Evolutionary conservation across 1,140 invertebrate species (phyloP).

Genomic region (Drosophila nigrodunni): DNA sequence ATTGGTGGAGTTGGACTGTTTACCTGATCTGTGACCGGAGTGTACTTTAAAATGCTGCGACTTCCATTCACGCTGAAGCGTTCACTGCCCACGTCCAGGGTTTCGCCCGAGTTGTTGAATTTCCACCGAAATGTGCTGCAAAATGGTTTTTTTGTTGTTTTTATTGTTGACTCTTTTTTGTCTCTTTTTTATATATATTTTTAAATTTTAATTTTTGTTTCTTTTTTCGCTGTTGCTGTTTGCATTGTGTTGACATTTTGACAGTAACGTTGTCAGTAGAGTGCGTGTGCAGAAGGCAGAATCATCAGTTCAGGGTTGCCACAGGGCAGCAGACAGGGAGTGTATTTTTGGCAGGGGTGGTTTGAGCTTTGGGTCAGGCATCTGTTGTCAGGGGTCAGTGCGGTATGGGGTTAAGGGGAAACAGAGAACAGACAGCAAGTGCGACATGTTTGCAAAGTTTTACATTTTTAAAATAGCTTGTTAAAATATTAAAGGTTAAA

Average conservation of each 20-base stretch:
- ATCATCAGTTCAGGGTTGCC: constrained; percentile 35
- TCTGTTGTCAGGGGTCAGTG: not conserved
- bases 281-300: constrained; percentile 50
- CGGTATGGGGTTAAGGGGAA: not conserved
- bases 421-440: constrained; percentile 38
- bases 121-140: constrained; percentile 93
- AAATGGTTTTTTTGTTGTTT: constrained; percentile 28
- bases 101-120: constrained; percentile 95
- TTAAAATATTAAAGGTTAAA: constrained; percentile 83
- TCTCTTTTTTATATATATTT: constrained; percentile 28
- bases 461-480: constrained; percentile 80
- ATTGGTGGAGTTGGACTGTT: constrained; percentile 33
- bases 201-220: constrained; percentile 2
- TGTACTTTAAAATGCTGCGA: constrained; percentile 89
- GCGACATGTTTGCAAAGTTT: constrained; percentile 76
- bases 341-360: too few relatives aligned
- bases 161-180: constrained; percentile 16
- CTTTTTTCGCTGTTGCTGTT: constrained; percentile 41
- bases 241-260: constrained; percentile 77
- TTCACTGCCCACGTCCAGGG: constrained; percentile 90
- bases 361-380: too few relatives aligned
- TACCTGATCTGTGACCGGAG: constrained; percentile 88
- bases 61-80: constrained; percentile 89
- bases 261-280: constrained; percentile 59
- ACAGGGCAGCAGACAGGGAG: too few relatives aligned